A percentile compares a stretch with the other conserved stretches of the same genome.
Conservation (phyloP, 53 echinoderm and acorn worm species). For the Henricia sp. region DNA sequence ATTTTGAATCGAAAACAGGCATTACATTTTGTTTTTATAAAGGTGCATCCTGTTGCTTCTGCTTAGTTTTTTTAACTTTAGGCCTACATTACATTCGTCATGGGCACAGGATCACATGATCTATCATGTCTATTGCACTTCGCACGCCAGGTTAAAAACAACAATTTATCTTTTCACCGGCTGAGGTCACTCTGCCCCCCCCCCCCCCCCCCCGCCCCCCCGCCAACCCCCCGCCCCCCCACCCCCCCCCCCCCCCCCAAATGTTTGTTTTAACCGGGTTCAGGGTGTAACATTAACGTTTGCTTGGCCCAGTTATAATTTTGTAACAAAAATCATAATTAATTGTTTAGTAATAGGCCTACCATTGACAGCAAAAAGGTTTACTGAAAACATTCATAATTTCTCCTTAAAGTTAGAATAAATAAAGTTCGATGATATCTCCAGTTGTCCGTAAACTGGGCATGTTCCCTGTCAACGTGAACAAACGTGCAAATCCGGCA, state of each 20-base stretch:
- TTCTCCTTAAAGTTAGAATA: neutral
- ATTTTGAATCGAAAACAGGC: too few species aligned
- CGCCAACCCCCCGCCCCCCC: too few species aligned
- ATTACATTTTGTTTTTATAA: too few species aligned
- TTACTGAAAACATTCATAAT: neutral
- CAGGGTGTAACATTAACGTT: neutral
- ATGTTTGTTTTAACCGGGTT: too few species aligned
- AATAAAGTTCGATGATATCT: neutral
- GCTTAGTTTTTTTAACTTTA: neutral
- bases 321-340: neutral
- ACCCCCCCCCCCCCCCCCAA: too few species aligned
- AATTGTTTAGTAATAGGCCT: neutral
- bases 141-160: neutral
- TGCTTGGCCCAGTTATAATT: neutral
- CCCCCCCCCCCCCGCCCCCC: too few species aligned
- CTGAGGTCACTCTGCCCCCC: too few species aligned
- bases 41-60: too few species aligned
- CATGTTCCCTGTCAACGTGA: neutral
- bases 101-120: neutral
- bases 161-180: neutral
- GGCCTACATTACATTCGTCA: neutral
- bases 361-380: neutral
- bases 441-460: slow-evolving; percentile 30
- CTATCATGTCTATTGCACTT: neutral
- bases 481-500: neutral